Evolutionary conservation across 2,797 vertebrate genomes (phyloP), one percentile per base, ranked within the genome.

Genomic region (Danionella dracula): DNA sequence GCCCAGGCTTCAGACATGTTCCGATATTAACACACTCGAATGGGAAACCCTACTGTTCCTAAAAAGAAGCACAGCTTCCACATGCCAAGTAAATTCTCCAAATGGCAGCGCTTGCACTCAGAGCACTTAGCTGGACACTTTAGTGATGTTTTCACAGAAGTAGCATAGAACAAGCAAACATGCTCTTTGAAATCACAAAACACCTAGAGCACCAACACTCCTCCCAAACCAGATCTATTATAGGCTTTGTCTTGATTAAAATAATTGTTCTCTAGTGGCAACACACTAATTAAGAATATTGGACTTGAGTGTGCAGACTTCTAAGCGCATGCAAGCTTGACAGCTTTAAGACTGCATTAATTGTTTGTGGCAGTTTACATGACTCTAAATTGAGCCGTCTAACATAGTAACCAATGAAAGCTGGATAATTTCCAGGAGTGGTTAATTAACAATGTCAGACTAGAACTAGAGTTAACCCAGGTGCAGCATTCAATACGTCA

Each of bases 381-480:
- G 20, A 38, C 27, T 44, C 9, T 15, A 69, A 68, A 72, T 16
- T 31, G 50, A 68, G 48, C 21, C 8, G 49, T 40, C 37, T 23
- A 66, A 63, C 56, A 58, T 27, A 60, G 57, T 72, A 66, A 44
- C 45, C 50, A 55, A 31, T 57, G 46, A 50, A 70, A 57, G 21
- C 44, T 16, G 20, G 58, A 45, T 21, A 20, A 51, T 68, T 66
- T 44, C 31, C 4, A 19, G 15, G 15, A 3, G n/a, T 15, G 19
- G 53, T 66, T 72, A 69, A 72, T 72, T 58, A 72, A 61, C 44
- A 56, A 42, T 27, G 38, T 46, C 68, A 53, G 31, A 6, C 58
- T 17, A 17, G n/a, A n/a, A 17, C 48, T 44, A 0, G 60, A 56
- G 44, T 60, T 42, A 44, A 49, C 34, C 7, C 40, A 64, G 38